Base-by-base conservation (phyloP, 2,888 invertebrate species). In the Ormyrus pomaceus region DNA sequence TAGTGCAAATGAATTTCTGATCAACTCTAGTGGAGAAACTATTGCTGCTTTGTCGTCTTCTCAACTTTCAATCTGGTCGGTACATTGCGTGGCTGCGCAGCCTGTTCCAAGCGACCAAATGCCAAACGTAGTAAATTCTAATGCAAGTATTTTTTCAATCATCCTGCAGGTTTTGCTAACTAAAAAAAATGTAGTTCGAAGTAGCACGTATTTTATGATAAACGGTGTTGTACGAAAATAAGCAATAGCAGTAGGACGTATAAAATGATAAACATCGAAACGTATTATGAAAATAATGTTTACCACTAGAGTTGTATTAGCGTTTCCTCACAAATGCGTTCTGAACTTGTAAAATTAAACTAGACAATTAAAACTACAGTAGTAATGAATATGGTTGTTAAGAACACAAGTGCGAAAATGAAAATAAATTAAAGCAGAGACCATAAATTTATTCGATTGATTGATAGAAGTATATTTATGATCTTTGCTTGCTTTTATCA, bases 1-100 rank as follows among this genome's bases (percentile, higher is more conserved):
- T 77, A 77, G 51, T 11, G 48, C 50, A 51, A 75, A 51, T 50
- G 51, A 66, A 75, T 75, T 66, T 45, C 13, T 55, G 4, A 77
- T 70, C 58, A 77, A 64, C 34, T 70, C 62, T 77, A 77, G 56
- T 75, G 58, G 65, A 59, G 45, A 58, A 75, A 53, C n/a, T 51
- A 3, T 34, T 8, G 46, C 6, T 34, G 50, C 34, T 62, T 72
- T 7, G n/a, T 72, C 11, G n/a, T 58, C 50, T 58, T 50, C 5
- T 19, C 10, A 34, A 34, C 59, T 50, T 19, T 19, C 10, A 58
- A 8, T 50, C 53, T 73, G 73, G 65, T 65, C 48, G 62, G 10
- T 19, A 9, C 50, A 34, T 56, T 45, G 10, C n/a, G 65, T 66
- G 56, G 50, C 58, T 56, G 48, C 19, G 34, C 34, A 45, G 56